Conservation (phyloP, 1,140 invertebrate species). For the Idris sp. region DNA sequence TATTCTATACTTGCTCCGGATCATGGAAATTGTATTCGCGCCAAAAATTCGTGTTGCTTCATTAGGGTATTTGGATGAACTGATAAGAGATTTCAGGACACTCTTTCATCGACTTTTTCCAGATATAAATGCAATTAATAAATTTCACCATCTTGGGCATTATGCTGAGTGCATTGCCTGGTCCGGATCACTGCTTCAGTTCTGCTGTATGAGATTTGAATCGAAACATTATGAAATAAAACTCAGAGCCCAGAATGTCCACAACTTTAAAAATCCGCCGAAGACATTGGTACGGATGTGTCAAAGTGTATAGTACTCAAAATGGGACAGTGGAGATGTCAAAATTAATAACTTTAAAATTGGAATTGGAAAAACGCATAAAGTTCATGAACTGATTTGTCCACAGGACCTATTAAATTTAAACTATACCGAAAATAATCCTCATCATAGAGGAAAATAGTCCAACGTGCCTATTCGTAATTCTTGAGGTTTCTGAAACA, state of each 20-base stretch:
- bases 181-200: conserved; percentile 8
- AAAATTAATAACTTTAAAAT: conserved; percentile 10
- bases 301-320: conserved; percentile 9
- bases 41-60: conserved; percentile 40
- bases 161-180: conserved; percentile 7
- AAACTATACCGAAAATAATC: conserved; percentile 28
- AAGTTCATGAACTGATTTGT: conserved; percentile 10
- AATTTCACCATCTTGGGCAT: conserved; percentile 14
- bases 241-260: conserved; percentile 20
- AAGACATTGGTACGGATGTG: conserved; percentile 11
- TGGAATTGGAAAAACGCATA: conserved; percentile 13
- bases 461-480: conserved; percentile 35
- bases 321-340: conserved; percentile 6
- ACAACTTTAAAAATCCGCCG: conserved; percentile 27
- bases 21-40: conserved; percentile 67
- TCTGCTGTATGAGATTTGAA: conserved; percentile 13
- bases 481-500: conserved; percentile 9
- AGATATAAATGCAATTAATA: conserved; percentile 9
- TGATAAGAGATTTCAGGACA: conserved; percentile 32
- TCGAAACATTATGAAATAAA: conserved; percentile 13
- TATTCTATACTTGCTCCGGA: conserved; percentile 49
- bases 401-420: conserved; percentile 28
- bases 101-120: conserved; percentile 3
- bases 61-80: conserved; percentile 25
- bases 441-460: conserved; percentile 34